phyloP scores from a whole-genome alignment of 2,797 vertebrate genomes.

The Hypotaenidia philippensis region DNA sequence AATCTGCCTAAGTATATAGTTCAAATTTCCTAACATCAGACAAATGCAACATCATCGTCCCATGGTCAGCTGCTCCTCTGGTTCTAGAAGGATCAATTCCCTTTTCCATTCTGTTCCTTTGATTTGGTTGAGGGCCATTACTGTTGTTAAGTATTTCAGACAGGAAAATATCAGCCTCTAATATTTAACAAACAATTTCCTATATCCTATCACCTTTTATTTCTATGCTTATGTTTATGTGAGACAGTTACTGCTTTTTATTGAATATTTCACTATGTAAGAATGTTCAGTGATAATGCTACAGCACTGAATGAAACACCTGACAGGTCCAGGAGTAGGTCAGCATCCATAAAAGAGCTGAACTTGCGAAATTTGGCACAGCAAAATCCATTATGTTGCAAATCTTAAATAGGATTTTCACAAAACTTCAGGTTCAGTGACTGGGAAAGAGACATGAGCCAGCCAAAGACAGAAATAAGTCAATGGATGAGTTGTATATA shows the following conservation, averaged over 20 bases:
- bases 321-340: background rate
- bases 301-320: background rate
- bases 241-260: background rate
- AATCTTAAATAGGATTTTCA: background rate
- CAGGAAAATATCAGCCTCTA: background rate
- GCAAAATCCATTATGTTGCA: background rate
- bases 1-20: background rate
- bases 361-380: background rate
- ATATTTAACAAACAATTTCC: background rate
- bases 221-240: background rate
- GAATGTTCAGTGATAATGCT: background rate
- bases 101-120: background rate
- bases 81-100: background rate
- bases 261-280: background rate
- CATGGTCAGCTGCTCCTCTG: background rate
- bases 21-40: background rate
- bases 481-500: background rate
- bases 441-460: background rate
- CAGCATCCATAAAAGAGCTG: background rate
- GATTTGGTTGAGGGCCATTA: background rate
- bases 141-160: background rate
- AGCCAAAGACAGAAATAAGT: background rate
- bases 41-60: background rate
- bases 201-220: background rate
- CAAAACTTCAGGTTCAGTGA: background rate